Evolutionary conservation across 2,888 invertebrate genomes (phyloP).

Genomic region (Lordiphosa andalusiaca): DNA sequence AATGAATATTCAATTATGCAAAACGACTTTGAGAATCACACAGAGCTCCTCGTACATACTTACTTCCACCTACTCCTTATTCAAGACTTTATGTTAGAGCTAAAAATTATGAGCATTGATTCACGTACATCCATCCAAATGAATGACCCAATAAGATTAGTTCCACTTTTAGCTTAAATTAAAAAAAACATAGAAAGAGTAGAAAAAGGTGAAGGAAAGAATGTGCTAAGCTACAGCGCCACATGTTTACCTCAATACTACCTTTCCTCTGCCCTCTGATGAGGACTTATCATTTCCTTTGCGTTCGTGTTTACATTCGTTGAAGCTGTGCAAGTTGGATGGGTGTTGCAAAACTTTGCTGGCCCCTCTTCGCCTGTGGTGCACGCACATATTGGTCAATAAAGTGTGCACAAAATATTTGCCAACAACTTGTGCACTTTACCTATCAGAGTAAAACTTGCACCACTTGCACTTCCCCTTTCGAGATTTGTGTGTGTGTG

Average conservation of each 20-base stretch:
- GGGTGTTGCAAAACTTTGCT: neutral
- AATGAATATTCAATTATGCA: no score
- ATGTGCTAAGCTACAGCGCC: slow-evolving; percentile 4
- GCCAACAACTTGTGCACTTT: slow-evolving; percentile 47
- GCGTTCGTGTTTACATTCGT: no score
- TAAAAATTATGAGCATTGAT: neutral
- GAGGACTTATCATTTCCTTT: neutral
- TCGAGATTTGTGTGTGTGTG: neutral
- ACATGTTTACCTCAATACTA: neutral
- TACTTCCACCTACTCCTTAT: no score
- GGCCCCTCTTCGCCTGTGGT: neutral
- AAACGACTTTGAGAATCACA: no score
- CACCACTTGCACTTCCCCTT: slow-evolving; percentile 2
- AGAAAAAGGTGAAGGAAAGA: neutral
- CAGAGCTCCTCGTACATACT: no score
- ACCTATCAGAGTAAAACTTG: slow-evolving; percentile 48
- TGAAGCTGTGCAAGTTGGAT: slow-evolving; percentile 1
- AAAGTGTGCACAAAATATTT: slow-evolving; percentile 63
- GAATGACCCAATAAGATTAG: slow-evolving; percentile 5
- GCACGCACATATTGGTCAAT: slow-evolving; percentile 57
- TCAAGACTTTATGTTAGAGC: no score
- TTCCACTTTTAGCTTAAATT: slow-evolving; percentile 1
- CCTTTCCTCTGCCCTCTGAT: slow-evolving; percentile 1
- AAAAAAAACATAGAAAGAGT: neutral
- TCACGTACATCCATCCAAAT: neutral